phyloP scores from a whole-genome alignment of 2,888 invertebrate species.

The Zaprionus obscuricornis region DNA sequence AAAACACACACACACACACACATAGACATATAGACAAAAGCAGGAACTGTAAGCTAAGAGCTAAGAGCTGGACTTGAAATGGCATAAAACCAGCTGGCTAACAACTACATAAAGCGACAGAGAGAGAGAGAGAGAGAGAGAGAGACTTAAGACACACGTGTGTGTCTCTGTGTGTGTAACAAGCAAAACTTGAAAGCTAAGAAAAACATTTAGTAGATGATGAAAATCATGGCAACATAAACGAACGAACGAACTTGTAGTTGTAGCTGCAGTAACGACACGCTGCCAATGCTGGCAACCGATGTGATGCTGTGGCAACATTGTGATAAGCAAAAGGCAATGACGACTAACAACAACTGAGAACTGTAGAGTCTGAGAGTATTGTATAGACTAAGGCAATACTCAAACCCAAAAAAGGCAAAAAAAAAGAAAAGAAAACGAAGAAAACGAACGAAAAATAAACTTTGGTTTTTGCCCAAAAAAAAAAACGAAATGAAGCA shows the following conservation, averaged over 20 bases:
- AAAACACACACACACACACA: too few relatives aligned
- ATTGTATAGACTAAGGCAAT: too few relatives aligned
- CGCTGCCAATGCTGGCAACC: constrained; percentile 18
- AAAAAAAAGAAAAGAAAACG: not conserved
- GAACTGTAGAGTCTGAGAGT: too few relatives aligned
- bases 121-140: constrained; percentile 14
- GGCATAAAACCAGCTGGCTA: constrained; percentile 46
- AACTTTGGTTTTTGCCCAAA: too few relatives aligned
- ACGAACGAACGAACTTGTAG: constrained; percentile 35
- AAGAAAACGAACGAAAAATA: constrained; percentile 1
- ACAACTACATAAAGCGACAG: constrained; percentile 12
- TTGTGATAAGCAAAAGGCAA: too few relatives aligned
- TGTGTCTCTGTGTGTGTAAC: constrained; percentile 28
- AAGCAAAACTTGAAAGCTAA: constrained; percentile 69
- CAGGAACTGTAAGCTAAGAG: constrained; percentile 6
- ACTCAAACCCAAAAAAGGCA: constrained; percentile 3
- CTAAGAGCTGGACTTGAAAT: constrained; percentile 33
- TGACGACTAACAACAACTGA: too few relatives aligned
- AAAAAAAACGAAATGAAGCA: not conserved
- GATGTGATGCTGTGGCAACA: too few relatives aligned
- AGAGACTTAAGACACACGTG: constrained; percentile 21
- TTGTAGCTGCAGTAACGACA: constrained; percentile 32
- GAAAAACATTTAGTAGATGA: constrained; percentile 74
- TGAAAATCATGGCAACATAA: constrained; percentile 75
- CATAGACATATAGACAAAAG: not conserved